Conservation (phyloP, 1,140 invertebrate genomes). For the Ceratosolen fusciceps region DNA sequence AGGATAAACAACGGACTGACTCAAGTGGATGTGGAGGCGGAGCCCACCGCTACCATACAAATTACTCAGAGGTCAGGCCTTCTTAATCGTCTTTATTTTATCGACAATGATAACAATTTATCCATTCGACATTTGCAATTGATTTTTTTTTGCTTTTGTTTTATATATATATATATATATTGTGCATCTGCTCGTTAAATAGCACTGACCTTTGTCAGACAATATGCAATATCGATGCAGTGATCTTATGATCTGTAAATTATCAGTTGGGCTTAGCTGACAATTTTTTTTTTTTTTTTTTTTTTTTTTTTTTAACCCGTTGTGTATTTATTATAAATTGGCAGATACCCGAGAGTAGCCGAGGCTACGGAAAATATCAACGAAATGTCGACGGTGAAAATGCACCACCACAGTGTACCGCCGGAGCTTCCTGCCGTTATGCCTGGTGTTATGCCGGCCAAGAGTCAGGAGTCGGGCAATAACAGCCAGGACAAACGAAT, state of each 20-base stretch:
- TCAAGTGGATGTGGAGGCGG: constrained; percentile 14
- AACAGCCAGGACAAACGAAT: not conserved
- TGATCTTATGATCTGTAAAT: too few species aligned
- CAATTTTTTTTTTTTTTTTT: too few species aligned
- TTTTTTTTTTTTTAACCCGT: too few species aligned
- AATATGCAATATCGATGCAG: too few species aligned
- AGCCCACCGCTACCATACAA: constrained; percentile 39
- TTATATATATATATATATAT: too few species aligned
- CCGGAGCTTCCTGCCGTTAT: not conserved
- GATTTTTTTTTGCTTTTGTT: too few species aligned
- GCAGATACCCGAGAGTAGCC: not conserved
- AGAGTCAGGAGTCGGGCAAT: not conserved
- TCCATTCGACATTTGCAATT: too few species aligned
- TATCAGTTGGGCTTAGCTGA: too few species aligned
- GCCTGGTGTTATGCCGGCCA: not conserved
- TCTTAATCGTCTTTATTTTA: too few species aligned
- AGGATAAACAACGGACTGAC: constrained; percentile 15
- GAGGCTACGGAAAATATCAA: not conserved
- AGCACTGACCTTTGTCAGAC: too few species aligned
- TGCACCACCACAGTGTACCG: not conserved
- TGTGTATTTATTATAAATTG: not conserved
- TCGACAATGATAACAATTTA: too few species aligned
- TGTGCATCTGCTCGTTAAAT: too few species aligned
- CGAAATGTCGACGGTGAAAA: constrained; percentile 6
- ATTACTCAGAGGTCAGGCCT: constrained; percentile 40